Percentiles rank a stretch among this genome's conserved stretches.
phyloP scores from a whole-genome alignment of 2,797 vertebrate species.

The Sebastes variabilis region DNA sequence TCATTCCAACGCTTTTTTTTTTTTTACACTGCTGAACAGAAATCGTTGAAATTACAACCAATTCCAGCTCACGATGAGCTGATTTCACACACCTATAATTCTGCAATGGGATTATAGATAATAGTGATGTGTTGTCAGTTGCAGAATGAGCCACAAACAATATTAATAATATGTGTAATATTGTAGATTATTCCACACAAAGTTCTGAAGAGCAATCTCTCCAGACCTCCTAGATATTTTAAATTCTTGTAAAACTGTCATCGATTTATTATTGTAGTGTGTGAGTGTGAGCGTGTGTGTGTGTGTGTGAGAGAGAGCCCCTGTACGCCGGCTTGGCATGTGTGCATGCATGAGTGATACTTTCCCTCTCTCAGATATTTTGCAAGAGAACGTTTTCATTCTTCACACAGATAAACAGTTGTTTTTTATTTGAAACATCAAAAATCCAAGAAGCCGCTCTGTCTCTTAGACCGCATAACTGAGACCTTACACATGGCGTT shows the following conservation, averaged over 20 bases:
- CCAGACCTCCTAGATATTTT: background rate
- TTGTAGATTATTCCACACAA: background rate
- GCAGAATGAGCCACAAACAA: background rate
- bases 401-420: slow-evolving; percentile 16
- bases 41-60: slow-evolving; percentile 33
- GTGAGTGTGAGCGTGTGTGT: background rate
- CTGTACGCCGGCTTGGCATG: background rate
- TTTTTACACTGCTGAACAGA: slow-evolving; percentile 34
- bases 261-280: background rate
- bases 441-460: slow-evolving; percentile 11
- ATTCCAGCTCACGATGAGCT: slow-evolving; percentile 22
- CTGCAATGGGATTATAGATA: slow-evolving; percentile 2
- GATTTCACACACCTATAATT: slow-evolving; percentile 28
- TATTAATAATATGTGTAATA: background rate
- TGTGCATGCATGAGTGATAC: slow-evolving; percentile 21
- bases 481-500: background rate
- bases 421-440: slow-evolving; percentile 35
- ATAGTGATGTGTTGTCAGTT: slow-evolving; percentile 6
- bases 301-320: background rate
- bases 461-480: background rate
- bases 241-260: slow-evolving; percentile 7
- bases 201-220: background rate
- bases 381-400: slow-evolving; percentile 8
- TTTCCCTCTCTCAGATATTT: slow-evolving; percentile 28
- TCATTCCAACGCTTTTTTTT: slow-evolving; percentile 30